Base-by-base conservation (phyloP, 2,113 vertebrate genomes). In the Carassius carassius region DNA sequence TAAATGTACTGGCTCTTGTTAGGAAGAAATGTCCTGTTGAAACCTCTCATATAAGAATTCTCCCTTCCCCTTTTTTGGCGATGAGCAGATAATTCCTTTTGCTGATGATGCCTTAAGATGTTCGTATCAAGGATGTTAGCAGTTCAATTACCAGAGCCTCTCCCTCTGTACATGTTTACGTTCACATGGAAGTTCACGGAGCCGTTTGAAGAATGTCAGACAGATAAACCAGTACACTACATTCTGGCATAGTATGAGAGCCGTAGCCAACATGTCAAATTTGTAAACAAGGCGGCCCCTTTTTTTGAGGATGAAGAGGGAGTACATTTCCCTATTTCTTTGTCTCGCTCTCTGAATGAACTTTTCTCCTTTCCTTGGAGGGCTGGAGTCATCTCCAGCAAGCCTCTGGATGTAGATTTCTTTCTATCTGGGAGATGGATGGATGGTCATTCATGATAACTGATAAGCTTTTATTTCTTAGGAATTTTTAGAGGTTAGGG, bases 151-250 rank as follows among this genome's bases (percentile, higher is more conserved):
- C 85, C 73, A 82, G 70, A 77, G 81, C 13, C 65, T 83, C 84
- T 88, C 88, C 83, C 83, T 80, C 86, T 81, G 70, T 37, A 37
- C 81, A 81, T 93, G 92, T 94, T 93, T 94, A 93, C 90, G 89
- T 92, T 93, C 89, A 89, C 87, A 86, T 90, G 84, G 78, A 85
- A 82, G 89, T 63, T n/a, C 91, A 92, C 91, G 90, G 93, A 93
- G 90, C 87, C 89, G 87, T 92, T 93, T 92, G 90, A 92, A 93
- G 90, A 90, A 90, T 89, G 79, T 88, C 84, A 78, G 87, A 51
- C 89, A 90, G 90, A 92, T 88, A 88, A 85, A 92, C 80, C 82
- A 81, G 83, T 56, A 86, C 25, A 47, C 74, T 82, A 81, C 79
- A 80, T 88, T 90, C 84, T 88, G 87, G 84, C 74, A 80, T 58